Percentiles rank a stretch among this genome's conserved stretches.
Conservation (phyloP, 2,113 vertebrate species). For the Thamnaconus septentrionalis region DNA sequence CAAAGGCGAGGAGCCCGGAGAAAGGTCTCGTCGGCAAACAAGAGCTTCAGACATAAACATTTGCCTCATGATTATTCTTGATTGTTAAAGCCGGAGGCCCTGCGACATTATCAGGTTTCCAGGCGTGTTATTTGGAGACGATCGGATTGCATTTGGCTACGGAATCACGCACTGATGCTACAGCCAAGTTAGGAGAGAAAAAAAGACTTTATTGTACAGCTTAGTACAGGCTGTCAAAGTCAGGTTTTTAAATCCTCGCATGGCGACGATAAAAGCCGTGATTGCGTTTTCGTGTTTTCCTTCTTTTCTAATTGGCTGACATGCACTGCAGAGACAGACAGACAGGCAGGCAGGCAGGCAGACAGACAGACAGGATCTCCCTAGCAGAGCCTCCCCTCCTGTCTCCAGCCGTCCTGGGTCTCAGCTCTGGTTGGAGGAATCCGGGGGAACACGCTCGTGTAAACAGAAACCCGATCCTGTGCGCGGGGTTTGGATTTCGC, state of each 20-base stretch:
- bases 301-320: too few species aligned
- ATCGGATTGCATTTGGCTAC: too few species aligned
- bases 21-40: neutral
- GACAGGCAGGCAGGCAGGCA: too few species aligned
- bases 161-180: too few species aligned
- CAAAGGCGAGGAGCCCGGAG: too few species aligned
- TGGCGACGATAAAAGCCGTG: too few species aligned
- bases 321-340: too few species aligned
- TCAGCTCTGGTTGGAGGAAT: constrained; percentile 64
- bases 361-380: neutral
- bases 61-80: constrained; percentile 38
- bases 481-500: constrained; percentile 59
- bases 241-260: too few species aligned
- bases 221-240: too few species aligned
- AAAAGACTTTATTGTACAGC: too few species aligned
- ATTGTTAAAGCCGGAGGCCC: constrained; percentile 37
- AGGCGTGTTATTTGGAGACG: constrained; percentile 20
- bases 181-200: too few species aligned
- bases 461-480: constrained; percentile 70
- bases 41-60: constrained; percentile 40
- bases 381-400: constrained; percentile 12
- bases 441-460: constrained; percentile 60
- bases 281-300: too few species aligned
- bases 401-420: constrained; percentile 26
- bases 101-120: constrained; percentile 34